Evolutionary conservation across 2,888 invertebrate genomes (phyloP), one percentile per base, ranked within the genome.

Genomic region (Eulithis testata): DNA sequence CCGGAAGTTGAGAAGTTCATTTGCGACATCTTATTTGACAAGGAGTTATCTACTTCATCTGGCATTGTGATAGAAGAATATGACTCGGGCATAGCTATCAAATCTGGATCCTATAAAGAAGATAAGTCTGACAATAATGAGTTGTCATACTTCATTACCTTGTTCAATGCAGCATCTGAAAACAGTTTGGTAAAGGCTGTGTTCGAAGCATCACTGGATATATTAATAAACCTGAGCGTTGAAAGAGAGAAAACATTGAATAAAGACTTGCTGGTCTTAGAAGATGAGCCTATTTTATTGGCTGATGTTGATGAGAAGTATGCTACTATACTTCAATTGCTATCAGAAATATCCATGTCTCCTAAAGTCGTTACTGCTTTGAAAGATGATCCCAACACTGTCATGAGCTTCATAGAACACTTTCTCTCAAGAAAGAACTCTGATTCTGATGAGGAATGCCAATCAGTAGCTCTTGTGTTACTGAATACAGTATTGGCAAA

Each of bases 341-440:
- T 95, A 27, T 90, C 93, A 63, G 90, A 92, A 74, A 85, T 95
- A 77, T 85, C 94, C 3, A 88, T 88, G 63, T 87, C 88, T 68
- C 84, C 89, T 60, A 86, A 87, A 75, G 81, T 94, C 40, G 84
- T 93, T 49, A 78, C 79, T 57, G 75, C 83, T 59, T 81, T 95
- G 49, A 94, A 88, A 77, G 77, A 81, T 21, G 86, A 91, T 70
- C 93, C 94, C 4, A 70, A 77, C 9, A 81, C 87, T 69, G 87
- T 94, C 4, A 77, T 94, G 1, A 79, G 87, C 63, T 94, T 94
- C 71, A 86, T 94, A 53, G 86, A 92, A 77, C 80, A 88, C 65
- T 89, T 92, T 72, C 84, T 94, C 43, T 54, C 83, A 36, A 79
- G 79, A 65, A 77, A 78, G 63, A 71, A 81, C 57, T 67, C 66